Percentiles rank a stretch among this genome's conserved stretches.
phyloP scores from a whole-genome alignment of 2,888 invertebrate genomes.

The Erpobdella octoculata region DNA sequence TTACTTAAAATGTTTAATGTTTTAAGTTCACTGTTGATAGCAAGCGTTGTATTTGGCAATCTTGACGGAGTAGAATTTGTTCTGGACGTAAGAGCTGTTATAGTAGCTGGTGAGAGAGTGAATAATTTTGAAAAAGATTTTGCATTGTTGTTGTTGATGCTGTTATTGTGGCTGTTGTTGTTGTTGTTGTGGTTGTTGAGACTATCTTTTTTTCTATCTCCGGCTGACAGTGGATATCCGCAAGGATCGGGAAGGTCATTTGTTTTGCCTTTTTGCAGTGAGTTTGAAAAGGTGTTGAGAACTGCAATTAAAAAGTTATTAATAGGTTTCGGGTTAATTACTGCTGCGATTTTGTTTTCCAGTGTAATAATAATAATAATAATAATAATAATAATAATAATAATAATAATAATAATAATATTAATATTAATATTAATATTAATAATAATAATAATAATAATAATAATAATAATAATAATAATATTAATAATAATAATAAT shows the following conservation, averaged over 20 bases:
- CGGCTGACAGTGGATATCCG: neutral
- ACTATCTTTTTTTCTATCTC: neutral
- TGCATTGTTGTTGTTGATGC: neutral
- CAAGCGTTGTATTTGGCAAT: too few species aligned
- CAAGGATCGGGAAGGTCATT: slow-evolving; percentile 20
- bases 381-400: too few species aligned
- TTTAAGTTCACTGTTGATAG: too few species aligned
- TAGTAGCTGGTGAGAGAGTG: neutral
- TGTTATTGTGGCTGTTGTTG: neutral
- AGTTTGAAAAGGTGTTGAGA: neutral
- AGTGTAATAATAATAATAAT: too few species aligned
- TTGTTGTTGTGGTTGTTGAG: slow-evolving; percentile 10
- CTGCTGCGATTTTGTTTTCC: too few species aligned
- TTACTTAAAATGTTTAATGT: too few species aligned
- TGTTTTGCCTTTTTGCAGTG: neutral
- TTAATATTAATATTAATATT: neutral
- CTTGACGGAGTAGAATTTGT: neutral
- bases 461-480: neutral
- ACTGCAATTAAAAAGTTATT: neutral
- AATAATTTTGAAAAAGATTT: neutral
- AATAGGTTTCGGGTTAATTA: too few species aligned
- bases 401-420: neutral
- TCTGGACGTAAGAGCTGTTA: neutral
- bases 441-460: neutral
- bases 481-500: neutral